phyloP scores from a whole-genome alignment of 2,888 invertebrate species.

The Cosmia trapezina region DNA sequence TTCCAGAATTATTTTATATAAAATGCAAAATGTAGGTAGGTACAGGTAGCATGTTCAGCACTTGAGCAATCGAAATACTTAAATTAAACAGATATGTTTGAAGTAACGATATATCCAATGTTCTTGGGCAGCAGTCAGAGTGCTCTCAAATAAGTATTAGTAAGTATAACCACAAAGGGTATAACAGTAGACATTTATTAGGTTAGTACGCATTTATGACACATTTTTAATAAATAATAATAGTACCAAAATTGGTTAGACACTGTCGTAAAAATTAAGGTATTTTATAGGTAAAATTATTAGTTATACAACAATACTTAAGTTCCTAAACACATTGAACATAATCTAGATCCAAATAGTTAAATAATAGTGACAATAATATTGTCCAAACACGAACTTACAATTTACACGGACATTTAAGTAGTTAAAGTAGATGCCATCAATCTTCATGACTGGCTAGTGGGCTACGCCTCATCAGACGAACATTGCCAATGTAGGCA shows the following conservation, averaged over 20 bases:
- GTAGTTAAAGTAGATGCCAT: conserved; percentile 50
- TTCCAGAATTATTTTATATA: background rate
- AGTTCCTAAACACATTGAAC: conserved; percentile 53
- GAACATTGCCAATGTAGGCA: conserved; percentile 60
- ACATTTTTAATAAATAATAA: conserved; percentile 33
- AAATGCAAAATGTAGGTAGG: conserved; percentile 15
- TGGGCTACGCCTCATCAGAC: conserved; percentile 60
- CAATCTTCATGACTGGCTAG: conserved; percentile 55
- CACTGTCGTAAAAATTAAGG: conserved; percentile 32
- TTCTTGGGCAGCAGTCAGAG: conserved; percentile 41
- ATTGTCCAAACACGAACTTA: conserved; percentile 76
- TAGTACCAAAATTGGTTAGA: conserved; percentile 11
- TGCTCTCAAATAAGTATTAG: conserved; percentile 29
- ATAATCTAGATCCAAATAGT: conserved; percentile 64
- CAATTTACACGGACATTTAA: conserved; percentile 59
- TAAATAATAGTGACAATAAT: conserved; percentile 72
- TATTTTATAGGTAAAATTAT: conserved; percentile 24
- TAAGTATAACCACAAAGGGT: conserved; percentile 11
- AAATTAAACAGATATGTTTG: conserved; percentile 69
- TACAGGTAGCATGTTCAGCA: conserved; percentile 52
- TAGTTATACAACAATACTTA: conserved; percentile 28
- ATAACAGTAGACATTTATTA: conserved; percentile 39
- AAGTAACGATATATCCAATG: conserved; percentile 63
- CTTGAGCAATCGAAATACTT: conserved; percentile 58
- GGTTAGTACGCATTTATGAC: conserved; percentile 27